phyloP scores from a whole-genome alignment of 2,797 vertebrate genomes.

The Cynodonichthys magdalenae region DNA sequence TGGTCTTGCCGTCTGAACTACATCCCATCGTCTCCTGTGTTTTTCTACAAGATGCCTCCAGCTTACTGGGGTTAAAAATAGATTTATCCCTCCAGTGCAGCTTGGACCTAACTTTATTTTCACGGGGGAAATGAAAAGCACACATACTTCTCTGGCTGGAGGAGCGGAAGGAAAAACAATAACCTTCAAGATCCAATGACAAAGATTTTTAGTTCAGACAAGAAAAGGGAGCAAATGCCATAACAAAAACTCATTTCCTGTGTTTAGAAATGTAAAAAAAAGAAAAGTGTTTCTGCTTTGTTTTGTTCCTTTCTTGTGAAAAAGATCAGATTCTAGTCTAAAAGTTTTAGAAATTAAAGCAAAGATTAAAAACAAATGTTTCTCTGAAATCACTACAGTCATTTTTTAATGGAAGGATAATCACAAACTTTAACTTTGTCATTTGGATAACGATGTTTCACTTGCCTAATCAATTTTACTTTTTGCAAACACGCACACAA shows the following conservation, averaged over 20 bases:
- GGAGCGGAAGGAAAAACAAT: constrained; percentile 46
- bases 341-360: too few relatives aligned
- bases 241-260: constrained; percentile 7
- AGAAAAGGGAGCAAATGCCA: constrained; percentile 26
- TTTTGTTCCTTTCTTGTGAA: not conserved
- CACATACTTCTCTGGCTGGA: constrained; percentile 44
- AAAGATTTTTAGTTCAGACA: constrained; percentile 39
- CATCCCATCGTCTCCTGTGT: constrained; percentile 46
- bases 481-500: constrained; percentile 4
- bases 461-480: constrained; percentile 18
- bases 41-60: constrained; percentile 64
- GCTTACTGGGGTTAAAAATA: constrained; percentile 76
- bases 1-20: constrained; percentile 42
- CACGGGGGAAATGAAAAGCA: constrained; percentile 64
- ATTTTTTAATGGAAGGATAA: constrained; percentile 20
- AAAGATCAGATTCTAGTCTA: not conserved
- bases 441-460: constrained; percentile 43
- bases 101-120: constrained; percentile 69
- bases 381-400: too few relatives aligned
- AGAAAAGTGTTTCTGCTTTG: not conserved
- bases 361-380: too few relatives aligned
- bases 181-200: constrained; percentile 67
- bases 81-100: constrained; percentile 55
- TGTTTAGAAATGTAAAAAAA: constrained; percentile 1
- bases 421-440: not conserved